Evolutionary conservation across 2,113 vertebrate species (phyloP).

Genomic region (Ivindomyrus marchei): DNA sequence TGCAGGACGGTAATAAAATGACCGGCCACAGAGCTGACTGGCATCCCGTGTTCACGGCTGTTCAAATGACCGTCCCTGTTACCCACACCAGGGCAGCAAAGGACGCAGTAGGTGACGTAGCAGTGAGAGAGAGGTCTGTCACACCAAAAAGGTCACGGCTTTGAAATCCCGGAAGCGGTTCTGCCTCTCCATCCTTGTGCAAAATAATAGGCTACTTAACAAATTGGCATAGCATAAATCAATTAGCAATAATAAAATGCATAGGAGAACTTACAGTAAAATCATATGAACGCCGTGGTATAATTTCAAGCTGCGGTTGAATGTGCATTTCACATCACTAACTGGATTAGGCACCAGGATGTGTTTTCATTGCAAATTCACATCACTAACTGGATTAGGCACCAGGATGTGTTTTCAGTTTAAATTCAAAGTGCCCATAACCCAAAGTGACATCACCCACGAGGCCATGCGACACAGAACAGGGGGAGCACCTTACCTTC

Average conservation of each 20-base stretch:
- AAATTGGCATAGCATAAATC: neutral
- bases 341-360: neutral
- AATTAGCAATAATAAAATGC: neutral
- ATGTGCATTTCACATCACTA: neutral
- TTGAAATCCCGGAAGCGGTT: neutral
- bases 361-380: neutral
- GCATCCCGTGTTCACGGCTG: neutral
- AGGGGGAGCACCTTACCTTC: neutral
- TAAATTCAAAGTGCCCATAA: neutral
- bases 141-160: neutral
- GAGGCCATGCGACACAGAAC: neutral
- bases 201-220: neutral
- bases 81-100: neutral
- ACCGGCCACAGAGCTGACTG: neutral
- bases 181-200: neutral
- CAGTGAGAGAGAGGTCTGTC: neutral
- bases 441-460: neutral
- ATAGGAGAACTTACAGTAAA: neutral
- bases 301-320: neutral
- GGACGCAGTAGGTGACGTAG: neutral
- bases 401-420: neutral
- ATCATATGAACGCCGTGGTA: neutral
- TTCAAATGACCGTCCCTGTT: neutral
- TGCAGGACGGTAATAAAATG: neutral
- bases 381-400: too few relatives aligned